A percentile compares a stretch with the other conserved stretches of the same genome.
Conservation (phyloP, 2,888 invertebrate genomes). For the Pollenia amentaria region DNA sequence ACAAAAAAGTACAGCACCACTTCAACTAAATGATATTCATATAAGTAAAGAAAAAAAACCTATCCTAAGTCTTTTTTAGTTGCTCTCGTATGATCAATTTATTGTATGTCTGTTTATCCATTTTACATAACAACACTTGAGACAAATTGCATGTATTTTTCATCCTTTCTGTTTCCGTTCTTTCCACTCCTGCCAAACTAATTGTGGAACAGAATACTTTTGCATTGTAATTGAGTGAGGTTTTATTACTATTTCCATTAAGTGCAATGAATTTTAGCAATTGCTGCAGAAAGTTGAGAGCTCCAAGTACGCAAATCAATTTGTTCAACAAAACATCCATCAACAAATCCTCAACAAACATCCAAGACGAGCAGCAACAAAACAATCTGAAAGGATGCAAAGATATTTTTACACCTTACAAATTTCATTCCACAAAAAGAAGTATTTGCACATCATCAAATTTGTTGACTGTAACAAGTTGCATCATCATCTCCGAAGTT, state of each 20-base stretch:
- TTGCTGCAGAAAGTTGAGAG: slow-evolving; percentile 48
- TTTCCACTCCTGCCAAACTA: slow-evolving; percentile 10
- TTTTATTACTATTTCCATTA: slow-evolving; percentile 37
- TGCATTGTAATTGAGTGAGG: slow-evolving; percentile 28
- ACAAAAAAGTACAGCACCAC: not conserved
- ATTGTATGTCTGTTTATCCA: not conserved
- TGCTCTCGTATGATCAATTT: not conserved
- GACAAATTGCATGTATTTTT: slow-evolving; percentile 32
- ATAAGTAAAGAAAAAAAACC: not conserved
- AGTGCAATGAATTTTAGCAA: slow-evolving; percentile 59
- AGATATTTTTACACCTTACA: slow-evolving; percentile 4
- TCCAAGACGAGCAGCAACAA: slow-evolving; percentile 39
- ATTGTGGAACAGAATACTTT: slow-evolving; percentile 4
- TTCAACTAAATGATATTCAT: not conserved
- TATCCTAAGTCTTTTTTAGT: not conserved
- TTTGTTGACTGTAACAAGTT: not conserved
- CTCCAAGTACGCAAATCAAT: slow-evolving; percentile 63
- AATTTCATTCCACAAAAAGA: not conserved
- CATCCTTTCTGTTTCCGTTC: not conserved
- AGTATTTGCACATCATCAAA: slow-evolving; percentile 29
- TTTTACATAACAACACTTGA: slow-evolving; percentile 41
- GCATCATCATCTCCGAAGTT: not conserved
- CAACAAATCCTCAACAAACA: slow-evolving; percentile 27
- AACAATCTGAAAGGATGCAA: not conserved
- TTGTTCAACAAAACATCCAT: slow-evolving; percentile 56